Evolutionary conservation across 2,888 invertebrate species (phyloP).

Genomic region (Xylota sylvarum): DNA sequence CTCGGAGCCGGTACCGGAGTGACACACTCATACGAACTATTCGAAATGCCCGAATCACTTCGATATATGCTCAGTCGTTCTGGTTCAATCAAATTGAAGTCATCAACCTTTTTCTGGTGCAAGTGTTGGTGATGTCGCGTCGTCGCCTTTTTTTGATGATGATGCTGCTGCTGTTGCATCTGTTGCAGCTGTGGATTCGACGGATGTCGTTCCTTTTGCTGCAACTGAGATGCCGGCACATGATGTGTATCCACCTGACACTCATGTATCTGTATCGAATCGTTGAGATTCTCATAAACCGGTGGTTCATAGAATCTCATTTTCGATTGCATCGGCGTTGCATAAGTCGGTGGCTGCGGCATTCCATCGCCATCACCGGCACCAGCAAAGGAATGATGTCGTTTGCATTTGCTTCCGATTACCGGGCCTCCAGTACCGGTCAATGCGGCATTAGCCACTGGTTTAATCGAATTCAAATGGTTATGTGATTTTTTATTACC

Average conservation of each 20-base stretch:
- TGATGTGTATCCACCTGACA: constrained; percentile 80
- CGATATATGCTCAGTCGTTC: constrained; percentile 84
- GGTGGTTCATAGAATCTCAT: constrained; percentile 84
- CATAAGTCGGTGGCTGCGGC: constrained; percentile 64
- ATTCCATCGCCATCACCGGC: constrained; percentile 82
- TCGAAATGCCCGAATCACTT: constrained; percentile 85
- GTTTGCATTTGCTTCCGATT: constrained; percentile 81
- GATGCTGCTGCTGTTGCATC: constrained; percentile 28
- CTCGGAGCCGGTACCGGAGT: constrained; percentile 87
- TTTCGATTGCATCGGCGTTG: constrained; percentile 77
- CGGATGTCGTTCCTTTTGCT: constrained; percentile 58
- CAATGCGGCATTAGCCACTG: constrained; percentile 58
- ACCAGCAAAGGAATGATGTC: constrained; percentile 84
- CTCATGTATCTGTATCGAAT: constrained; percentile 89
- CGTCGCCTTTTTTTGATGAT: constrained; percentile 56
- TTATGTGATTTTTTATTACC: constrained; percentile 78
- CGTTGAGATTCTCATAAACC: constrained; percentile 88
- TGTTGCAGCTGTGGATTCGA: constrained; percentile 63
- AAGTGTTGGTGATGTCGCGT: constrained; percentile 75
- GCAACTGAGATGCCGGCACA: constrained; percentile 73
- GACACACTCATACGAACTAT: constrained; percentile 86
- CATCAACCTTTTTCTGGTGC: constrained; percentile 80
- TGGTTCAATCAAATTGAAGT: constrained; percentile 82
- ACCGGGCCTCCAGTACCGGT: constrained; percentile 48
- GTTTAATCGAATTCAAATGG: constrained; percentile 72